A percentile compares a stretch with the other conserved stretches of the same genome.
phyloP scores from a whole-genome alignment of 2,113 vertebrate species.

The Ochotona curzoniae region DNA sequence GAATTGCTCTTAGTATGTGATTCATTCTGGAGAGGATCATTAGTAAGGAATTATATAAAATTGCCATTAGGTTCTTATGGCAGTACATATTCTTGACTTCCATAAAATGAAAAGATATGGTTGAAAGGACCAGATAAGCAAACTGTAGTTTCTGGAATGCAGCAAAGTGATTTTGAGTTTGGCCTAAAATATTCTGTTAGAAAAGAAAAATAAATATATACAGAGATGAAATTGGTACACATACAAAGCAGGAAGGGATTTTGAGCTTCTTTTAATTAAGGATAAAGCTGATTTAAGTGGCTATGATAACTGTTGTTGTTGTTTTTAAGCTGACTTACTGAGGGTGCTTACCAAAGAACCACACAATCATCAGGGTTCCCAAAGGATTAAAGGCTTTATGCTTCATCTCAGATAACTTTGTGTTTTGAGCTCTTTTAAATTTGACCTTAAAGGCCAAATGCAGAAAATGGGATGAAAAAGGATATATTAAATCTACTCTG shows the following conservation, averaged over 20 bases:
- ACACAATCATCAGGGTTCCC: neutral
- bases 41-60: conserved; percentile 29
- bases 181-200: conserved; percentile 27
- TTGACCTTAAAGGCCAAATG: conserved; percentile 41
- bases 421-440: conserved; percentile 35
- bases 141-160: neutral
- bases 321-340: neutral
- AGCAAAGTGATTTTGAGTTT: neutral
- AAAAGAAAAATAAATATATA: conserved; percentile 40
- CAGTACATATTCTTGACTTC: conserved; percentile 6
- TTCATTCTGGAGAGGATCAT: neutral
- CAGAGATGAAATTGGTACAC: conserved; percentile 8
- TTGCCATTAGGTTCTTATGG: neutral
- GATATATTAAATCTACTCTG: conserved; percentile 53
- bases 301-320: neutral
- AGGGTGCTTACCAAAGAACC: neutral
- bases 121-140: conserved; percentile 42
- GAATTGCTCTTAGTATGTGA: neutral
- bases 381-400: conserved; percentile 12
- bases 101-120: neutral
- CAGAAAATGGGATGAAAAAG: conserved; percentile 39
- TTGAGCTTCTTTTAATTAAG: neutral
- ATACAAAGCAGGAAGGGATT: neutral
- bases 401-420: conserved; percentile 39
- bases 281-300: conserved; percentile 12